These are phyloP conservation scores for Chlorodrepanis virens DNA, from an alignment of 2,113 vertebrate genomes.

Conservation along the genomic window DNA sequence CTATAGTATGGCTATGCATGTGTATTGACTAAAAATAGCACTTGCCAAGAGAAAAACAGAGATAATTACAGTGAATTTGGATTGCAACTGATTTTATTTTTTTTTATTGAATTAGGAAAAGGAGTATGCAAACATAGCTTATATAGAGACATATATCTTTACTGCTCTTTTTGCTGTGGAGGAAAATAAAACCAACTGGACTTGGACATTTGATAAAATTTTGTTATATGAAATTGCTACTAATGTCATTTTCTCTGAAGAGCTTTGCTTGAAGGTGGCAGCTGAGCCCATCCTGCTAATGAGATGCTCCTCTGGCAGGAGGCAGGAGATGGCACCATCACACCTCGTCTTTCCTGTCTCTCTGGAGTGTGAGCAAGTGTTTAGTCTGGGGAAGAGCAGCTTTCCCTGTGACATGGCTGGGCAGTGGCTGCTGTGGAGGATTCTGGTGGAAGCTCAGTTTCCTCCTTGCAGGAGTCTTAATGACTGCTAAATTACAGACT, in stretches of 20 bases:
- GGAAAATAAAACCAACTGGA: not conserved
- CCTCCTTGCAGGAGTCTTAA: not conserved
- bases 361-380: not conserved
- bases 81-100: not conserved
- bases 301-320: not conserved
- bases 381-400: not conserved
- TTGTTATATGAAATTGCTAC: not conserved
- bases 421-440: not conserved
- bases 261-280: not conserved
- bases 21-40: not conserved
- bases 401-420: fast-evolving
- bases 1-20: constrained; percentile 29
- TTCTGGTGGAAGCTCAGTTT: fast-evolving
- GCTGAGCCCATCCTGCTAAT: not conserved
- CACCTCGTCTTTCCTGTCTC: not conserved
- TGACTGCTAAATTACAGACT: not conserved
- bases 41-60: constrained; percentile 28
- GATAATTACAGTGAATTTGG: constrained; percentile 37
- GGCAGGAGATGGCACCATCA: constrained; percentile 14
- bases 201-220: not conserved
- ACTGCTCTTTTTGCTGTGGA: not conserved
- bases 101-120: constrained; percentile 17
- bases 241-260: not conserved
- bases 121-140: constrained; percentile 4
- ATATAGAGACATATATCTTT: not conserved